phyloP scores from a whole-genome alignment of 2,113 vertebrate species.

The Gymnorhina tibicen region DNA sequence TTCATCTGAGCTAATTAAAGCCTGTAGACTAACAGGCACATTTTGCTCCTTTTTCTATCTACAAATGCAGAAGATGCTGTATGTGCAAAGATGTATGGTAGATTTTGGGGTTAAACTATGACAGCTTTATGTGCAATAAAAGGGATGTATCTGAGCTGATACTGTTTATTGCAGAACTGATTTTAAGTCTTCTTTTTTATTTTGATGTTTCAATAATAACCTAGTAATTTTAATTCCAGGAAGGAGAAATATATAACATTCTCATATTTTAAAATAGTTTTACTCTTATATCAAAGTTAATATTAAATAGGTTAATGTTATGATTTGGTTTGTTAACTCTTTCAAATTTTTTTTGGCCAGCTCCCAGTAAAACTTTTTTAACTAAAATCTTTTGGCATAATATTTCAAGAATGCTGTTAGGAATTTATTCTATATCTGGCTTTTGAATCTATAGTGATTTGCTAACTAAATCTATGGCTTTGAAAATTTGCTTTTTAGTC shows the following conservation, averaged over 20 bases:
- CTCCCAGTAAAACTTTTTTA: neutral
- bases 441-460: neutral
- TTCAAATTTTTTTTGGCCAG: neutral
- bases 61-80: neutral
- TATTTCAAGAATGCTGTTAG: neutral
- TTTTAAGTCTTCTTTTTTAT: neutral
- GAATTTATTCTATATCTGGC: neutral
- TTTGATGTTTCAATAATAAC: neutral
- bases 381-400: neutral
- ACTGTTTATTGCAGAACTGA: neutral
- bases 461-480: neutral
- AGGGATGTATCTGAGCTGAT: neutral
- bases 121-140: neutral
- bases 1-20: slow-evolving; percentile 34
- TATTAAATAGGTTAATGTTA: neutral
- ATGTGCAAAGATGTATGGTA: neutral
- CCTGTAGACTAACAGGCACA: neutral
- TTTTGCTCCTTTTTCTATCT: neutral
- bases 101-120: neutral
- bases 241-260: neutral
- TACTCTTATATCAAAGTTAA: neutral
- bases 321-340: neutral
- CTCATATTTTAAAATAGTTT: neutral
- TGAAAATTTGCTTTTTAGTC: neutral
- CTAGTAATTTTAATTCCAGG: neutral